A percentile compares a stretch with the other conserved stretches of the same genome.
Conservation (phyloP, 2,797 vertebrate species). For the Bovichtus diacanthus region DNA sequence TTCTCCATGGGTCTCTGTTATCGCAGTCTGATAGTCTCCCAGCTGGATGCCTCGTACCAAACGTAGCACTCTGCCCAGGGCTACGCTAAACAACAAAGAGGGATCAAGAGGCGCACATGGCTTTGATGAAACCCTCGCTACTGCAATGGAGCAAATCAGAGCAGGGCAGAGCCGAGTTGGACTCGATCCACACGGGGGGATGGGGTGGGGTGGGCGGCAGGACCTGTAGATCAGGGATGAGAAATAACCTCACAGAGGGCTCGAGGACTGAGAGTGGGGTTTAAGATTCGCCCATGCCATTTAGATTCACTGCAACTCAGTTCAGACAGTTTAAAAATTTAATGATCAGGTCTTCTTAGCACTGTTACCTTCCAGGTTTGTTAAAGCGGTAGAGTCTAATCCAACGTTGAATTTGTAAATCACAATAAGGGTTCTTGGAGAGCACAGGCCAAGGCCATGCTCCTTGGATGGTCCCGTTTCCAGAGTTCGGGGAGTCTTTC, state of each 20-base stretch:
- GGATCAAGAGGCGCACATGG: constrained; percentile 65
- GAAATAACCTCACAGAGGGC: constrained; percentile 20
- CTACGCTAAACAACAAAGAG: constrained; percentile 54
- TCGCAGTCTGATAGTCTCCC: constrained; percentile 46
- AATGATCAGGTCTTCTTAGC: not conserved
- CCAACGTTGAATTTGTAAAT: too few species aligned
- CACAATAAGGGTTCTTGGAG: too few species aligned
- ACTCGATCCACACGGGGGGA: constrained; percentile 25
- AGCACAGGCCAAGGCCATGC: too few species aligned
- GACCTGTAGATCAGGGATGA: constrained; percentile 20
- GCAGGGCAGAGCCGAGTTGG: constrained; percentile 36
- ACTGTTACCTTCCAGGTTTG: too few species aligned
- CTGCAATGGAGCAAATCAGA: constrained; percentile 51
- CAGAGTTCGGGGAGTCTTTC: too few species aligned
- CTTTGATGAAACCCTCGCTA: constrained; percentile 63
- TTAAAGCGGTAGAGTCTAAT: too few species aligned
- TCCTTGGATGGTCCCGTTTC: too few species aligned
- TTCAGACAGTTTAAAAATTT: not conserved
- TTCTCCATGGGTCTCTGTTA: constrained; percentile 33
- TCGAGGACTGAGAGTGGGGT: not conserved
- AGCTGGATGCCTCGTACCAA: constrained; percentile 54
- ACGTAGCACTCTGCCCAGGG: constrained; percentile 42
- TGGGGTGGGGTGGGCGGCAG: not conserved
- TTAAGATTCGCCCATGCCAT: not conserved
- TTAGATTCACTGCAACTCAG: not conserved